Conservation (phyloP, 2,797 vertebrate species). For the Trachops cirrhosus region DNA sequence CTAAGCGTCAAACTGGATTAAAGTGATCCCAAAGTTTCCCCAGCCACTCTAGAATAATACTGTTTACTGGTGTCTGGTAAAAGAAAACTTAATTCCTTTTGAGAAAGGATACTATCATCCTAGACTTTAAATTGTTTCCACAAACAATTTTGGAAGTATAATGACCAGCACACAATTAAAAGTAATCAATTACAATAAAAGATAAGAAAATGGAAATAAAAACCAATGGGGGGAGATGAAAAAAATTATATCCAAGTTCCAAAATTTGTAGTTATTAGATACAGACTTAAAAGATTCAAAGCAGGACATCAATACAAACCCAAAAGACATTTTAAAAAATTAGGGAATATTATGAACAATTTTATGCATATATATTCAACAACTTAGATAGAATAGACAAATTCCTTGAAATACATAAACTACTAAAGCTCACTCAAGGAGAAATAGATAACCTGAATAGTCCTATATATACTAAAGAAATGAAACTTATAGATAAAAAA, state of each 20-base stretch:
- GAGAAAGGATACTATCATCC: background rate
- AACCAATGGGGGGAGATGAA: background rate
- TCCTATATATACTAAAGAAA: background rate
- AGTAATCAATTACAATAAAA: constrained; percentile 16
- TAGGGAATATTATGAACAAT: background rate
- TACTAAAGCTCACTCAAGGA: background rate
- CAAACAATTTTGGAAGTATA: constrained; percentile 11
- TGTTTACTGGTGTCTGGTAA: background rate
- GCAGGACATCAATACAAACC: background rate
- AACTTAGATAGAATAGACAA: no score
- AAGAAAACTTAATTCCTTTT: constrained; percentile 4
- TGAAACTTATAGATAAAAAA: background rate
- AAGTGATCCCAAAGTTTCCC: background rate
- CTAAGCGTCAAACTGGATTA: background rate
- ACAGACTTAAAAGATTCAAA: constrained; percentile 17
- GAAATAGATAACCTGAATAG: background rate
- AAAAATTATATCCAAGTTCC: background rate
- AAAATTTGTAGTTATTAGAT: background rate
- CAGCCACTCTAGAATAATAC: background rate
- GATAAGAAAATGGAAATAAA: background rate
- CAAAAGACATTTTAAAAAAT: constrained; percentile 14
- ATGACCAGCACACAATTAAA: background rate
- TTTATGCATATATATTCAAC: no score
- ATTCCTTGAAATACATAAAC: no score
- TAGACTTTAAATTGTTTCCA: background rate